A percentile compares a stretch with the other conserved stretches of the same genome.
Evolutionary conservation across 2,797 vertebrate species (phyloP).

Genomic region (Uromys caudimaculatus): DNA sequence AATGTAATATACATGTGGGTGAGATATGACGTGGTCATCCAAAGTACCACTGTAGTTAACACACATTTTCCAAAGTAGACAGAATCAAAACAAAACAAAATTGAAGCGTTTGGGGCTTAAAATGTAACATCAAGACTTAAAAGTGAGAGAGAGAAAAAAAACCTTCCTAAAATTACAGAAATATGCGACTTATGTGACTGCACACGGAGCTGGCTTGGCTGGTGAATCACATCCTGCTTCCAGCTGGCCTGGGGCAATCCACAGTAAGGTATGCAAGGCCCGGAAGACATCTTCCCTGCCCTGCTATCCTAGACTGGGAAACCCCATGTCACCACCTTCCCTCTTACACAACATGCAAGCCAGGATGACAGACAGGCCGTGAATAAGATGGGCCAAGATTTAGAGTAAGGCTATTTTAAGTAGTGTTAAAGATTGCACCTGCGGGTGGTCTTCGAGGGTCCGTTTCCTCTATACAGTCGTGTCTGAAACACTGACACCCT

Average conservation of each 20-base stretch:
- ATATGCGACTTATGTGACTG: not conserved
- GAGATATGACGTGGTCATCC: not conserved
- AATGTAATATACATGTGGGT: not conserved
- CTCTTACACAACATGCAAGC: not conserved
- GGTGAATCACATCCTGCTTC: conserved; percentile 6
- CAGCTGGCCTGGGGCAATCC: not conserved
- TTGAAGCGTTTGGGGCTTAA: not conserved
- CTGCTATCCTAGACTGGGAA: not conserved
- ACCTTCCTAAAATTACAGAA: not conserved
- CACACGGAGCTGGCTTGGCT: not conserved
- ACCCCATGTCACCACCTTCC: too few species aligned
- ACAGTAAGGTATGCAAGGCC: not conserved
- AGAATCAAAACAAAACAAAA: not conserved
- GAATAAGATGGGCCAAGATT: not conserved
- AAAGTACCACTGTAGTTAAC: not conserved
- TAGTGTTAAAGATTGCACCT: not conserved
- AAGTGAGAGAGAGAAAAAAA: not conserved
- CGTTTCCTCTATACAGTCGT: not conserved
- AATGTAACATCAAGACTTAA: conserved; percentile 21
- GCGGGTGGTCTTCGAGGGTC: not conserved
- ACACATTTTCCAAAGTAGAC: conserved; percentile 34
- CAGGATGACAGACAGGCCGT: not conserved
- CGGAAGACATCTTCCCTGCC: not conserved
- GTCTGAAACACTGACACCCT: not conserved
- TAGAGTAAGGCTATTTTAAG: not conserved